Evolutionary conservation across 2,113 vertebrate genomes (phyloP), one percentile per base, ranked within the genome.

Genomic region (Pheucticus melanocephalus): DNA sequence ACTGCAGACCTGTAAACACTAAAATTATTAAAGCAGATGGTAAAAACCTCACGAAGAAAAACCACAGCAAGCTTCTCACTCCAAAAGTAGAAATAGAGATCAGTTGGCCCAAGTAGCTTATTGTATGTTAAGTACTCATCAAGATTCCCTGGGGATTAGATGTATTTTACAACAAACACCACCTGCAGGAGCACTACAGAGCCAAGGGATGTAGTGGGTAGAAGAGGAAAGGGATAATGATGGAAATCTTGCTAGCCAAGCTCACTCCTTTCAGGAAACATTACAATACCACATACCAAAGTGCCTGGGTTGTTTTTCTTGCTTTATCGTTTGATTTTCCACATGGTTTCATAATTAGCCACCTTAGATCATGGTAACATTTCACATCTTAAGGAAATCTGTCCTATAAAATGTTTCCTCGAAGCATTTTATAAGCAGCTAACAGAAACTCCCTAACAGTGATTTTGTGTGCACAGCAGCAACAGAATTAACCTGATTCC

Each of bases 161-260:
- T 40, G 31, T 31, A 15, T 95, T 95, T 96, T 86, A 73, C 82
- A 97, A 94, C 30, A 91, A 84, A 84, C 78, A 96, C 5, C 97
- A 97, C 96, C 97, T 98, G 97, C 93, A 71, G 75, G 71, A 93
- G 71, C 27, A 80, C 56, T 37, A 70, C 31, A 73, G 81, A 93
- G 76, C 47, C 25, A 51, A 71, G 84, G 90, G 57, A 59, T 47
- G 19, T 7, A 60, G 60, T 44, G 64, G 80, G 78, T 92, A 94
- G 63, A 80, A 86, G 50, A 42, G 92, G 94, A 96, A 94, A 78
- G 51, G 73, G 76, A 92, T 76, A 81, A 95, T 23, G 84, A 68
- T 6, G 27, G 83, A 91, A 95, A 82, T 80, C 94, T 86, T 78
- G 84, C 75, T 92, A 57, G 64, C 68, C 75, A 64, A 51, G 70